A percentile compares a stretch with the other conserved stretches of the same genome.
Evolutionary conservation across 35 echinoderm and acorn worm genomes (phyloP).

Genomic region (Apostichopus parvimensis): DNA sequence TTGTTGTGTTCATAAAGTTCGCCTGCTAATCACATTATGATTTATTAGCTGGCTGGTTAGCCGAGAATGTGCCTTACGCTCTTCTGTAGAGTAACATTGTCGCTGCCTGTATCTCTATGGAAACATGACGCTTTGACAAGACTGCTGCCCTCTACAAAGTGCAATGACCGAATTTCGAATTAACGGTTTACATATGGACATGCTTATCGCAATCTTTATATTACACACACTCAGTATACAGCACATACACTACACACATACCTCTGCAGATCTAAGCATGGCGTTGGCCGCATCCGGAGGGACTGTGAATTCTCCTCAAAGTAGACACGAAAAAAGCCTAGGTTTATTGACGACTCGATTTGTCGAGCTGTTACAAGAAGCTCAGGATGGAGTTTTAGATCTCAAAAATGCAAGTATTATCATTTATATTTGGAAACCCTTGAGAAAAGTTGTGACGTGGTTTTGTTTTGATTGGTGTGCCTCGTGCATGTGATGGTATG

Average conservation of each 20-base stretch:
- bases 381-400: conserved; percentile 98
- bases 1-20: no score
- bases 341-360: conserved; percentile 96
- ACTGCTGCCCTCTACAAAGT: conserved; percentile 32
- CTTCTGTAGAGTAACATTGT: no score
- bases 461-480: conserved; percentile 57
- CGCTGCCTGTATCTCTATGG: neutral
- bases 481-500: conserved; percentile 35
- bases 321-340: conserved; percentile 98
- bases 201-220: neutral
- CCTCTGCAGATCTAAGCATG: neutral
- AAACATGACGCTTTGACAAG: conserved; percentile 17
- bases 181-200: conserved; percentile 20
- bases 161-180: conserved; percentile 50
- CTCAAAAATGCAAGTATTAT: conserved; percentile 82
- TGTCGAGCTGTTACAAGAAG: conserved; percentile 89
- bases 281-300: conserved; percentile 52
- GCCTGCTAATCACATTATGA: no score
- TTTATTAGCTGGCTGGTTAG: no score
- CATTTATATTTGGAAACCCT: neutral
- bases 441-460: conserved; percentile 28
- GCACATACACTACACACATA: neutral
- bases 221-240: neutral
- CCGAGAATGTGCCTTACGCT: no score
- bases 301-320: conserved; percentile 62